These are phyloP conservation scores for Apodemia duryi DNA, from an alignment of 2,888 invertebrate genomes.

Conservation along the genomic window DNA sequence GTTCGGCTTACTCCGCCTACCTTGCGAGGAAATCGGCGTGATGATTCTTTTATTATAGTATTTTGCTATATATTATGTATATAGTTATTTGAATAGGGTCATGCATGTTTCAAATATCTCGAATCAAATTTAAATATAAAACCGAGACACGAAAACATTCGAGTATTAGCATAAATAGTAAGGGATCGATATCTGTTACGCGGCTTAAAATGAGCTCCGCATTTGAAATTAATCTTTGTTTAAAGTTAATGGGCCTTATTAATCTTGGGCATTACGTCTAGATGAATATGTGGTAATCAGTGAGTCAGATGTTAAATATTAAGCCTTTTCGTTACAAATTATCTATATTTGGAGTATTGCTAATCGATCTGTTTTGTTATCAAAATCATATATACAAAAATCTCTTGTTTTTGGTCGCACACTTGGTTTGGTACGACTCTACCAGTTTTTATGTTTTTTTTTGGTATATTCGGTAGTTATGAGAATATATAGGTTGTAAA, in stretches of 20 bases:
- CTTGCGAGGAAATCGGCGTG: too few species aligned
- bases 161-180: conserved; percentile 33
- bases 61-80: too few species aligned
- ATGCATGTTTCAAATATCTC: neutral
- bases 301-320: conserved; percentile 42
- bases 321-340: neutral
- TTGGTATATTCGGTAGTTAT: too few species aligned
- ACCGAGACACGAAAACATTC: neutral
- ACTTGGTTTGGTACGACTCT: too few species aligned
- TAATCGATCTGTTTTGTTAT: too few species aligned
- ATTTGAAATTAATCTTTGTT: conserved; percentile 69
- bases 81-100: too few species aligned
- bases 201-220: conserved; percentile 34
- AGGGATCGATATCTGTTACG: conserved; percentile 39
- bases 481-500: too few species aligned
- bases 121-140: neutral
- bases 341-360: neutral
- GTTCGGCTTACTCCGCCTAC: too few species aligned
- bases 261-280: conserved; percentile 68
- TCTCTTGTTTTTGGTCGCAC: too few species aligned
- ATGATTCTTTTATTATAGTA: too few species aligned
- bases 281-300: conserved; percentile 65
- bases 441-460: too few species aligned
- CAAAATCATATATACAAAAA: too few species aligned
- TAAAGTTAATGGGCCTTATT: conserved; percentile 70